Base-by-base conservation (phyloP, 2,113 vertebrate genomes). In the Gadus chalcogrammus region DNA sequence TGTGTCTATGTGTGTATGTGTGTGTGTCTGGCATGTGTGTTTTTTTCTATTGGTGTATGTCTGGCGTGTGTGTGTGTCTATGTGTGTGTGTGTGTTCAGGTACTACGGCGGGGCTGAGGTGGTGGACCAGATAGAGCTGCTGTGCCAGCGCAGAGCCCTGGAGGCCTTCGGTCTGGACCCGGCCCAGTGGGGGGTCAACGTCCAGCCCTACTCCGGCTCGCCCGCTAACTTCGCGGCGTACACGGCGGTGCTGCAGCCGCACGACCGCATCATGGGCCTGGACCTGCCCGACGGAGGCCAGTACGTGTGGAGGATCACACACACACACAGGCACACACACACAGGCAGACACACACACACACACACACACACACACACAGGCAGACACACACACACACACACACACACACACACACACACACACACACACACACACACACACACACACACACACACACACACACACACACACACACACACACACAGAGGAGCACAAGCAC, bases 191-290 rank as follows among this genome's bases (percentile, higher is more conserved):
- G 95, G 95, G 0, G 91, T 97, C 60, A 97, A 98, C 0, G 96
- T 97, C 11, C 96, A 97, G 85, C 95, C 95, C 0, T 98, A 98
- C 86, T 98, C 96, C 0, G 96, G 96, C 1, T 97, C 95, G 1
- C 96, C 96, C 0, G 96, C 96, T 69, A 98, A 97, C 72, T 94
- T 98, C 0, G 95, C 96, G 0, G 93, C 94, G 69, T 97, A 97
- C 83, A 95, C 95, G 0, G 93, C 95, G 15, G 92, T 97, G 28
- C 89, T 98, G 82, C 87, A 92, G 65, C 96, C 96, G 9, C 96
- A 98, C 0, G 95, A 97, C 24, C 93, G 95, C 58, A 94, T 98
- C 71, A 97, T 97, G 96, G 96, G 95, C 56, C 88, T 97, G 80
- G 96, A 97, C 83, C 89, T 98, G 68, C 95, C 96, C 0, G 95